Evolutionary conservation across 2,797 vertebrate genomes (phyloP).

Genomic region (Centroberyx gerrardi): DNA sequence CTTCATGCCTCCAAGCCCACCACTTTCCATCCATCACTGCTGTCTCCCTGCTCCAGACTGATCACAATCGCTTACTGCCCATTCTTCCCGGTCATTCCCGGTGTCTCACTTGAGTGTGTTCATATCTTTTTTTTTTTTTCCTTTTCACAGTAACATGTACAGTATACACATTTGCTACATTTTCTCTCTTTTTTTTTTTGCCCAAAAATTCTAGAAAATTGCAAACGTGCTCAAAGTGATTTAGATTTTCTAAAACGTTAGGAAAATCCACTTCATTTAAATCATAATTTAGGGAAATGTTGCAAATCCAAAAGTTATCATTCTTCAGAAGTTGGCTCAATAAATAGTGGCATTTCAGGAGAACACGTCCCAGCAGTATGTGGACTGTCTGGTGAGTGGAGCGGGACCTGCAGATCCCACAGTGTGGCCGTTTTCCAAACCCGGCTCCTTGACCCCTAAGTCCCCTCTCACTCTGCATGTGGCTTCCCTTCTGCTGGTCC

Average conservation of each 20-base stretch:
- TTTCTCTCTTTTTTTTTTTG: too few species aligned
- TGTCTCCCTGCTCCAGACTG: constrained; percentile 71
- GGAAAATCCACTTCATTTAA: too few species aligned
- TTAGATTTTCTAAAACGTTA: constrained; percentile 2
- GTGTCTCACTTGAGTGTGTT: constrained; percentile 55
- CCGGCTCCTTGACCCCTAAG: constrained; percentile 79
- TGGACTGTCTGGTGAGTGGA: constrained; percentile 24
- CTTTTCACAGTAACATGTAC: constrained; percentile 57
- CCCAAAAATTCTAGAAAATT: too few species aligned
- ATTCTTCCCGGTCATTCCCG: constrained; percentile 55
- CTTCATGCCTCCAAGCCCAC: constrained; percentile 78
- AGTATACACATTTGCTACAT: too few species aligned
- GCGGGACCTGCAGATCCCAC: constrained; percentile 46
- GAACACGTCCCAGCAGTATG: background rate
- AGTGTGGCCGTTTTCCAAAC: constrained; percentile 74
- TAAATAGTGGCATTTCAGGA: background rate
- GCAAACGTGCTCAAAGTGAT: too few species aligned
- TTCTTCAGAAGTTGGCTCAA: background rate
- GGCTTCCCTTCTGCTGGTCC: constrained; percentile 81
- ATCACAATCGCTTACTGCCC: constrained; percentile 79
- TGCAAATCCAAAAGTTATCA: too few species aligned
- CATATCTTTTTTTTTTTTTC: constrained; percentile 39
- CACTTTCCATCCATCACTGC: constrained; percentile 79
- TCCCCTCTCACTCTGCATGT: constrained; percentile 78
- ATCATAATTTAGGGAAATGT: too few species aligned